Evolutionary conservation across 2,888 invertebrate genomes (phyloP).

Genomic region (Acleris laterana): DNA sequence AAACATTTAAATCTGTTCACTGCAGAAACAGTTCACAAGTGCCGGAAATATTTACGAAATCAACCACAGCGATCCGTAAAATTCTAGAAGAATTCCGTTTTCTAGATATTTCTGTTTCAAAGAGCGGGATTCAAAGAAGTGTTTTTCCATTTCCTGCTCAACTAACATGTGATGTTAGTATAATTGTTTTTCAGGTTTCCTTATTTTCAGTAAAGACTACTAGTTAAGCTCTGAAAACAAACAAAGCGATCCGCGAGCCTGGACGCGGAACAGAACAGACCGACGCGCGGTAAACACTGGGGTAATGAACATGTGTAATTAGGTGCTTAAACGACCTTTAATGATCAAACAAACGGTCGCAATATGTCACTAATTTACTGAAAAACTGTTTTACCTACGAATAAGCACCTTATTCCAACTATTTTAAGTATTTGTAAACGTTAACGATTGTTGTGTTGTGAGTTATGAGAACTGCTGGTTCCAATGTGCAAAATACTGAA

Average conservation of each 20-base stretch:
- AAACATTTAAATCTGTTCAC: too few species aligned
- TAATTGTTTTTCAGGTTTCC: not conserved
- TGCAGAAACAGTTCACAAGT: too few species aligned
- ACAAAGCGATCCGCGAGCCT: constrained; percentile 2
- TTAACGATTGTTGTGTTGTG: not conserved
- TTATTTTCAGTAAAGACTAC: not conserved
- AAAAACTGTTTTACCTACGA: constrained; percentile 7
- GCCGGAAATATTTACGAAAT: too few species aligned
- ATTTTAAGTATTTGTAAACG: constrained; percentile 2
- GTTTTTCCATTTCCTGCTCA: too few species aligned
- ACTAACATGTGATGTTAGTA: not conserved
- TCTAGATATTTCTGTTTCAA: too few species aligned
- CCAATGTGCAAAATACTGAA: constrained; percentile 7
- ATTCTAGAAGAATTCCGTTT: too few species aligned
- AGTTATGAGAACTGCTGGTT: constrained; percentile 6
- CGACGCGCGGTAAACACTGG: constrained; percentile 7
- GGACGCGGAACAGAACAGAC: constrained; percentile 4
- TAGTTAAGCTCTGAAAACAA: constrained; percentile 16
- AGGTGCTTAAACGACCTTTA: constrained; percentile 22
- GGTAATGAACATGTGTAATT: constrained; percentile 33
- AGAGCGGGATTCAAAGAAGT: too few species aligned
- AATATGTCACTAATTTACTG: constrained; percentile 10
- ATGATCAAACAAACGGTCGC: constrained; percentile 17
- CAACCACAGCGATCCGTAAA: too few species aligned
- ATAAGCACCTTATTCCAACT: not conserved